Evolutionary conservation across 2,113 vertebrate genomes (phyloP), one percentile per base, ranked within the genome.

Genomic region (Athene noctua): DNA sequence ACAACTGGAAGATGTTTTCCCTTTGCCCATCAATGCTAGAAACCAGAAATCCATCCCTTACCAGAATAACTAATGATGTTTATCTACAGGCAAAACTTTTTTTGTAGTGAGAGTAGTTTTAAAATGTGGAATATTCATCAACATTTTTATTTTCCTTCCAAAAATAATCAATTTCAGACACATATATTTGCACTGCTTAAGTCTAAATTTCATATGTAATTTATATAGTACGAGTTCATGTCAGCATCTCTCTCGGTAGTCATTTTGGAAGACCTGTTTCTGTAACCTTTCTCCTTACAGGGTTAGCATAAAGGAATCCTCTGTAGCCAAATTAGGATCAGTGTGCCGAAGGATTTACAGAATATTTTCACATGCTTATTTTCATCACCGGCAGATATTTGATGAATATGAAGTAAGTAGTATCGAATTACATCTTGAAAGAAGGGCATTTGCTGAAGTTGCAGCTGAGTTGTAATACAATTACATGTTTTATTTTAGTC

Each of bases 271-370:
- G 46, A 38, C 8, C n/a, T 73, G 51, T n/a, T 85, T 85, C 10
- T 49, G 20, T 95, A 95, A 97, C 84, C n/a, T 86, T 58, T 95
- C 38, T 89, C 17, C 95, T 95, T 97, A 5, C 94, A 99, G 99
- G 96, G 99, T 99, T 98, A 99, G 99, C 98, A 99, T 99, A 98
- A 99, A 99, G 97, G 99, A 99, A 97, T 99, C 99, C 3, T 99
- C 99, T 13, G 99, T 99, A 98, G 99, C 99, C 97, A 99, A 99
- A 98, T 97, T 99, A 98, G 99, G 99, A 97, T 99, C 99, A 5
- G 99, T 99, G 68, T 99, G 99, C 95, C 99, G 99, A 96, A 99
- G 99, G 94, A 99, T 99, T 97, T 99, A 99, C 98, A 99, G 99
- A 98, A 99, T 99, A 99, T 99, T 99, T 98, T 99, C 99, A 92